Evolutionary conservation across 2,113 vertebrate species (phyloP).

Genomic region (Sebastes fasciatus): DNA sequence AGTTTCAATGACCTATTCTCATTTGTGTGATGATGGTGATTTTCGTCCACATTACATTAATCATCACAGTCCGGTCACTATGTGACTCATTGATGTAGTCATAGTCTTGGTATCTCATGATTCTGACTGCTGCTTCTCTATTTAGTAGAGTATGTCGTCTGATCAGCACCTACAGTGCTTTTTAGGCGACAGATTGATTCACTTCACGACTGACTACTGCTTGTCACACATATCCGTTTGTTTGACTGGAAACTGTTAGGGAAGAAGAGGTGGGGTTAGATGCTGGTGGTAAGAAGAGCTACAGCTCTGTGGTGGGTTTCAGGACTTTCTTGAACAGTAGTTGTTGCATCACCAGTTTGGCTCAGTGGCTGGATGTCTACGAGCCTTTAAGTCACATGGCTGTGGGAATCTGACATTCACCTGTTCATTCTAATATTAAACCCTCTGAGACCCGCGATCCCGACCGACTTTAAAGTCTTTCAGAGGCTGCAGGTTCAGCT

Average conservation of each 20-base stretch:
- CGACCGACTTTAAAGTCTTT: too few relatives aligned
- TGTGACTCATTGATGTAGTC: constrained; percentile 42
- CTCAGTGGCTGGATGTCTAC: constrained; percentile 19
- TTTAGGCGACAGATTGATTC: background rate
- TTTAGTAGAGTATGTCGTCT: background rate
- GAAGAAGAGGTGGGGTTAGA: constrained; percentile 1
- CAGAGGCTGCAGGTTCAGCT: too few relatives aligned
- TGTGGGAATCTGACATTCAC: constrained; percentile 18
- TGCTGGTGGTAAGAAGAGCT: background rate
- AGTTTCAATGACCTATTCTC: background rate
- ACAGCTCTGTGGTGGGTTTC: constrained; percentile 3
- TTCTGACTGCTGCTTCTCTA: constrained; percentile 25
- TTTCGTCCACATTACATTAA: background rate
- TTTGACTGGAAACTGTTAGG: constrained; percentile 13
- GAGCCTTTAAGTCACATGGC: constrained; percentile 10
- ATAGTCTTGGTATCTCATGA: constrained; percentile 46
- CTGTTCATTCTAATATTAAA: background rate
- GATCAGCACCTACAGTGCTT: background rate
- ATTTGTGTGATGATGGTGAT: background rate
- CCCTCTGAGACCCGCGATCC: too few relatives aligned
- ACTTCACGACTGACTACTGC: background rate
- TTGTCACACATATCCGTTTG: constrained; percentile 10
- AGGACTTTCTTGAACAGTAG: constrained; percentile 6
- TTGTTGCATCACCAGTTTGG: constrained; percentile 36
- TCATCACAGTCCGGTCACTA: constrained; percentile 17